phyloP scores from a whole-genome alignment of 2,888 invertebrate species.

The Lasioglossum lativentre region DNA sequence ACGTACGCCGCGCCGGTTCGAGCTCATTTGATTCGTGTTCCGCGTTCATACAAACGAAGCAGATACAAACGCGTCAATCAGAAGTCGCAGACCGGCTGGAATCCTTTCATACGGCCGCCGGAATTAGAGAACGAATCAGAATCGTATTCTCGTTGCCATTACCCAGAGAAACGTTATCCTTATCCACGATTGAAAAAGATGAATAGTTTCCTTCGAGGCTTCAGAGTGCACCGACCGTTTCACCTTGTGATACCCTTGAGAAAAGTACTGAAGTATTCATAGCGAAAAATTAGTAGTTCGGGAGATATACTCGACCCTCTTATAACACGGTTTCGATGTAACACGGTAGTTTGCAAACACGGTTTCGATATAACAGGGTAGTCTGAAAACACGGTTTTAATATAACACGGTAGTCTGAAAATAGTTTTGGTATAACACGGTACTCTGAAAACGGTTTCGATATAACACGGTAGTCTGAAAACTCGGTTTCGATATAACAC shows the following conservation, averaged over 20 bases:
- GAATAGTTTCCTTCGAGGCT: neutral
- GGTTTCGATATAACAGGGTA: too few species aligned
- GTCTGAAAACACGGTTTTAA: too few species aligned
- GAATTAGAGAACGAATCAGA: neutral
- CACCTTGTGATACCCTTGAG: neutral
- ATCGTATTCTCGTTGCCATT: neutral
- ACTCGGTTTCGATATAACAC: too few species aligned
- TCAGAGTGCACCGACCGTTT: neutral
- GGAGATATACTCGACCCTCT: neutral
- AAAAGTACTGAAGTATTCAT: neutral
- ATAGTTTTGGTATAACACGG: too few species aligned
- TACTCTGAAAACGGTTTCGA: too few species aligned
- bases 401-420: too few species aligned
- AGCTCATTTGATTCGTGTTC: constrained; percentile 2
- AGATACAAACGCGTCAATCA: neutral
- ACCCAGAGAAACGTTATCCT: neutral
- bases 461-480: too few species aligned
- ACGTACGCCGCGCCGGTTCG: neutral
- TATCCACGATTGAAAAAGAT: neutral
- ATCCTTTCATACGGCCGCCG: neutral
- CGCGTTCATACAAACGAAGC: neutral
- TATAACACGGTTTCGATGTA: too few species aligned
- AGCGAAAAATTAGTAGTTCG: neutral
- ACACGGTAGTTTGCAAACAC: too few species aligned
- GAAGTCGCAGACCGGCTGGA: neutral